Evolutionary conservation across 2,113 vertebrate genomes (phyloP).

Genomic region (Gracilinanus agilis): DNA sequence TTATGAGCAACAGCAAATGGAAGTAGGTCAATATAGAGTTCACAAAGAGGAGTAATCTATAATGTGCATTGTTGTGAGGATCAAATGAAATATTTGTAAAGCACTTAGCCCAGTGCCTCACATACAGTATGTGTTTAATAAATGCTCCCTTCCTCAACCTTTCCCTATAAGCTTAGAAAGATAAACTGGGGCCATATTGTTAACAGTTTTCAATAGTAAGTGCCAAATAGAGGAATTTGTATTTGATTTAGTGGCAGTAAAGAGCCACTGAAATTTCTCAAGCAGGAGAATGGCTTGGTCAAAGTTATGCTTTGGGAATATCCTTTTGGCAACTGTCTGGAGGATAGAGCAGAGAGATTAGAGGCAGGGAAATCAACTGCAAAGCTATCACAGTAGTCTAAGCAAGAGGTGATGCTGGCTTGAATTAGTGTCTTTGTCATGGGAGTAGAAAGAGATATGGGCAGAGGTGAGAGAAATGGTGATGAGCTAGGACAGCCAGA

Average conservation of each 20-base stretch:
- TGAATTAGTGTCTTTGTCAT: neutral
- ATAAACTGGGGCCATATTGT: neutral
- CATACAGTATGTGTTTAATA: neutral
- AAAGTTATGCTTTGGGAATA: neutral
- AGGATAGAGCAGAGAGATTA: neutral
- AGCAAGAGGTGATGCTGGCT: neutral
- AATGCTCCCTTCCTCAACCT: neutral
- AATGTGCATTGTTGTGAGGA: neutral
- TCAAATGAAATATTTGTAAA: neutral
- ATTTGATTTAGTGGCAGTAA: neutral
- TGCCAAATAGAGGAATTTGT: neutral
- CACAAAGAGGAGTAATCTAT: neutral
- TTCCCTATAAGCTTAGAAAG: neutral
- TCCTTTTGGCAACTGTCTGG: neutral
- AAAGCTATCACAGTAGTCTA: neutral
- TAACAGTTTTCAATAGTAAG: neutral
- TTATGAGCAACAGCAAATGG: neutral
- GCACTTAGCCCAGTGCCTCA: neutral
- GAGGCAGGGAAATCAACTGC: neutral
- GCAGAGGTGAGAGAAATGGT: neutral
- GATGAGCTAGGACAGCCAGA: neutral
- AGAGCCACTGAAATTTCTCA: neutral
- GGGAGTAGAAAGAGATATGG: neutral
- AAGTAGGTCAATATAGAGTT: neutral
- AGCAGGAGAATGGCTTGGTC: neutral